phyloP scores from a whole-genome alignment of 2,113 vertebrate species.

The Syngnathus floridae region DNA sequence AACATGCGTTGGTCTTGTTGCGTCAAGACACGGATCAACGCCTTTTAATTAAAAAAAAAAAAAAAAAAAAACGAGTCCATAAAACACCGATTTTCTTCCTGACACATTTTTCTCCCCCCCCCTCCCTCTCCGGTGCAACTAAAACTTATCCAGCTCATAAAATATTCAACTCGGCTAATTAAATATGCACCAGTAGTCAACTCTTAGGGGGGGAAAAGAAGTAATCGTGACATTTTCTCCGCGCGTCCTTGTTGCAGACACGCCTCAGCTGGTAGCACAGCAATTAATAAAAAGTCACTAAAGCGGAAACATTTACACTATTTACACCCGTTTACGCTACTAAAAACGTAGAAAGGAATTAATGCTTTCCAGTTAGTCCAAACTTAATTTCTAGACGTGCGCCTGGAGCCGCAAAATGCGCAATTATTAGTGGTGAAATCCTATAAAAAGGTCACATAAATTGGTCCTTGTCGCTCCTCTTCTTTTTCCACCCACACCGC shows the following conservation, averaged over 20 bases:
- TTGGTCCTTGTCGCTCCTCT: neutral
- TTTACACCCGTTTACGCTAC: constrained; percentile 3
- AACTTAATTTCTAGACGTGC: constrained; percentile 23
- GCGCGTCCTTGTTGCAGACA: constrained; percentile 46
- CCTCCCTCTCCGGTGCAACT: neutral
- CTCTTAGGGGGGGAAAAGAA: neutral
- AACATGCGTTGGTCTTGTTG: constrained; percentile 28
- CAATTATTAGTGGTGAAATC: neutral
- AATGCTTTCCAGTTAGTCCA: constrained; percentile 7
- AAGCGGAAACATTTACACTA: neutral
- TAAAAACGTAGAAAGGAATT: neutral
- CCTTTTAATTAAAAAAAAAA: constrained; percentile 29
- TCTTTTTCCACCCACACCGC: neutral
- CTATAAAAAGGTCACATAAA: neutral
- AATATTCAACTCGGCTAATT: neutral
- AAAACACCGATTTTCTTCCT: neutral
- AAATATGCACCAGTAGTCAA: no score
- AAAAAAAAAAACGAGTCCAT: neutral
- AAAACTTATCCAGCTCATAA: constrained; percentile 20
- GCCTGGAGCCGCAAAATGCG: neutral
- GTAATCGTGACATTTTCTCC: neutral
- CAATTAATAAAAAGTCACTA: neutral
- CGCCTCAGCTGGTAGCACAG: constrained; percentile 13
- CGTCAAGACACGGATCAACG: constrained; percentile 43
- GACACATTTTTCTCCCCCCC: no score